Evolutionary conservation across 1,140 invertebrate genomes (phyloP).

Genomic region (Cotesia vestalis): DNA sequence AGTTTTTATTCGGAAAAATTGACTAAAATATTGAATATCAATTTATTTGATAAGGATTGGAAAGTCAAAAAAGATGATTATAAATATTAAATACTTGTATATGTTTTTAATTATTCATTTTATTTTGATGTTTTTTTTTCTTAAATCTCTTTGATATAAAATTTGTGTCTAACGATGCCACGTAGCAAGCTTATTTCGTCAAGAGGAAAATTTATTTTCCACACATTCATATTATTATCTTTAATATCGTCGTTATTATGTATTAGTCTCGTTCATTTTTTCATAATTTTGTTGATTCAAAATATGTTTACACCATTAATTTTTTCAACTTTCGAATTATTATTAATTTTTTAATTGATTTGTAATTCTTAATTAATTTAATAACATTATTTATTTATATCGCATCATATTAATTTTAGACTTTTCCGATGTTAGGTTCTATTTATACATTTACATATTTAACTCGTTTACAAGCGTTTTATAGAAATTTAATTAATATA

Average conservation of each 20-base stretch:
- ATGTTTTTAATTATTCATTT: constrained; percentile 61
- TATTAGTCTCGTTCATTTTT: constrained; percentile 48
- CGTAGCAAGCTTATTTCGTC: constrained; percentile 59
- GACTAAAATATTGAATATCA: no score
- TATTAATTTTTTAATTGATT: constrained; percentile 9
- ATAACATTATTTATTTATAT: constrained; percentile 1
- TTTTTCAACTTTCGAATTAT: not conserved
- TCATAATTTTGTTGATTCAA: constrained; percentile 2
- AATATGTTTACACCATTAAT: not conserved
- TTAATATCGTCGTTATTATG: constrained; percentile 47
- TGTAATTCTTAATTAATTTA: constrained; percentile 2
- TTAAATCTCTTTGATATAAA: constrained; percentile 66
- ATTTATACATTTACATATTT: not conserved
- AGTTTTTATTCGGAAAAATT: no score
- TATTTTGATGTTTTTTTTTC: constrained; percentile 61
- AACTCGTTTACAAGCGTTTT: constrained; percentile 13
- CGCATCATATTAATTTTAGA: constrained; percentile 3
- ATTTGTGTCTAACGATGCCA: constrained; percentile 65
- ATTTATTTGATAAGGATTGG: not conserved
- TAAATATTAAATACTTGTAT: no score
- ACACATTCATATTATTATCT: constrained; percentile 46
- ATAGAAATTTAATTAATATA: not conserved
- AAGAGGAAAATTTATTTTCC: constrained; percentile 52
- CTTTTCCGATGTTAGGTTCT: not conserved
- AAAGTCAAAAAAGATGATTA: not conserved